Base-by-base conservation (phyloP, 2,888 invertebrate species). In the Litoditis marina region DNA sequence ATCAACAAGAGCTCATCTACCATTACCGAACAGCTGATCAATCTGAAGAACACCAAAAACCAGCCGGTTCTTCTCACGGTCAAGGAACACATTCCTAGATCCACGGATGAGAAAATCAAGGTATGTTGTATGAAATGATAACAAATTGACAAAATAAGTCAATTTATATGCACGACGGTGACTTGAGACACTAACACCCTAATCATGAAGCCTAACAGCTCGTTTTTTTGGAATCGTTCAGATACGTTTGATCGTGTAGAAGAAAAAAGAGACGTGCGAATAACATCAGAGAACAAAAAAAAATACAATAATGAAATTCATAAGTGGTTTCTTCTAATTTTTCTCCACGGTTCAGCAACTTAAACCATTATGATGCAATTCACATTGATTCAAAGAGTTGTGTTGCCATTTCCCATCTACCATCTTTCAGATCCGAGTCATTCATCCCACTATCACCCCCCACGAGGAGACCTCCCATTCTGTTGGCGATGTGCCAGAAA, bases 81-180 rank as follows among this genome's bases (percentile, higher is more conserved):
- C 52, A 65, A 71, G 42, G 76, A 78, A 42, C 74, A 74, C 30
- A 61, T 79, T 32, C 79, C 79, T 22, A 70, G 78, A 39, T 60
- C 69, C 8, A 74, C 77, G 16, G 78, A 79, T 50, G 78, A 78
- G 60, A 79, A 76, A 66, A 77, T 79, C 57, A 76, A 71, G 51
- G 78, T 77, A 22, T 46, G 64, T 34, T 36, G n/a, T n/a, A n/a
- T n/a, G n/a, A n/a, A n/a, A n/a, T n/a, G n/a, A n/a, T n/a, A n/a
- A 65, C 0, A 13, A n/a, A 11, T 47, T 11, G 16, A n/a, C 13
- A 28, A 28, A 28, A 13, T 28, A 28, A 16, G n/a, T n/a, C n/a
- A n/a, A n/a, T n/a, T n/a, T n/a, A n/a, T n/a, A n/a, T n/a, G n/a
- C n/a, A 8, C 11, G 19, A n/a, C n/a, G n/a, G n/a, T n/a, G n/a